Evolutionary conservation across 2,797 vertebrate species (phyloP), one percentile per base, ranked within the genome.

Genomic region (Poecilia wingei): DNA sequence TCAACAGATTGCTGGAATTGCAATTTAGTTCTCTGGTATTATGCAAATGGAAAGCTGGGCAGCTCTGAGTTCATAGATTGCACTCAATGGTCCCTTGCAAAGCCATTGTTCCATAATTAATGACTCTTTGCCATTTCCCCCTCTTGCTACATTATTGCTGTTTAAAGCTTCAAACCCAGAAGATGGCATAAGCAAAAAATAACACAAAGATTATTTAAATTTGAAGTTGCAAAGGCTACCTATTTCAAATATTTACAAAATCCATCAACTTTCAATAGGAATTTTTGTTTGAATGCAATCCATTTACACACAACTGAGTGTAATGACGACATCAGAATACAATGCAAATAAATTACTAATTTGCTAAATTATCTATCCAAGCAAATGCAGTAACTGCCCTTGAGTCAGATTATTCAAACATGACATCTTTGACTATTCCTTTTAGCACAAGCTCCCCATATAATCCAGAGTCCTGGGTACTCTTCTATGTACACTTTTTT

Each of bases 101-200:
- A 94, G 87, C 92, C 89, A 91, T 89, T 92, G 90, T 90, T 82
- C 82, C 75, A 79, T 93, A 93, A 94, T 94, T 93, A 92, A 94
- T 93, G 91, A 93, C 84, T 90, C 78, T 84, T 88, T 90, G 80
- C 43, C 75, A 31, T 61, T 59, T 20, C 3, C 72, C 84, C 83
- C 49, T 75, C 16, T 7, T 71, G 75, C 88, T 74, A 77, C 78
- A 78, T 89, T 91, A 84, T 86, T 88, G 75, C 87, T 90, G 78
- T 88, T 87, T 84, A 84, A 84, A 87, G 76, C 74, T 81, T 64
- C 76, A 80, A 87, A 66, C 79, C 80, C 46, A 2, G 16, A 72
- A 75, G 25, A 72, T 39, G 9, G 13, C 76, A 78, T 70, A 49
- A 80, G n/a, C 2, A 25, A 79, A 78, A 47, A 77, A 69, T 78